Conservation (phyloP, 1,140 invertebrate species). For the Drosophila sulfurigaster region DNA sequence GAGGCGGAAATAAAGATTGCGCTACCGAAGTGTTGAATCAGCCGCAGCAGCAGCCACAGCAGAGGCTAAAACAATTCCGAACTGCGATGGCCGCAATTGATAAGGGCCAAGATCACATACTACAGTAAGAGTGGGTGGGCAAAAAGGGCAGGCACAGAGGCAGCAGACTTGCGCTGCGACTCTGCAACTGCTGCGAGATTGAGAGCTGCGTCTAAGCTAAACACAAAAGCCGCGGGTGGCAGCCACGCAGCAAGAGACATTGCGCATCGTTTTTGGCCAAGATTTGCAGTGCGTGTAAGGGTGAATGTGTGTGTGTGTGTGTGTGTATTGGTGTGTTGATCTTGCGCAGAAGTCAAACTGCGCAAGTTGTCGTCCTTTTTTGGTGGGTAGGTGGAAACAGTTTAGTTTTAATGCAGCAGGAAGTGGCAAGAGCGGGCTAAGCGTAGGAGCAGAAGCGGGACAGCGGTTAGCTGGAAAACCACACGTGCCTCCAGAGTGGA, state of each 20-base stretch:
- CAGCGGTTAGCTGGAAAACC: constrained; percentile 81
- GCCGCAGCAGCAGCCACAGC: constrained; percentile 29
- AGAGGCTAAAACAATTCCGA: constrained; percentile 7
- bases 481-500: constrained; percentile 79
- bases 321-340: constrained; percentile 15
- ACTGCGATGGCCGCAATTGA: constrained; percentile 56
- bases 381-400: constrained; percentile 75
- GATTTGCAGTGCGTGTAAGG: constrained; percentile 11
- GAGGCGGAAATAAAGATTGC: constrained; percentile 61
- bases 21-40: constrained; percentile 73
- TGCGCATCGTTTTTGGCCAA: constrained; percentile 37
- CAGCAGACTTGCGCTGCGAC: neutral
- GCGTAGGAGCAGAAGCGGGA: constrained; percentile 23
- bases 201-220: constrained; percentile 64
- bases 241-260: constrained; percentile 64
- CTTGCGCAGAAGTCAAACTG: constrained; percentile 63
- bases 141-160: constrained; percentile 1
- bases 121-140: constrained; percentile 6
- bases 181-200: constrained; percentile 14
- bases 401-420: constrained; percentile 80
- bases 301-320: constrained; percentile 9
- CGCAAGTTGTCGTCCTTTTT: constrained; percentile 63
- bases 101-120: constrained; percentile 32
- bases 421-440: constrained; percentile 28
- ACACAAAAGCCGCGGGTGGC: constrained; percentile 71